Evolutionary conservation across 2,888 invertebrate species (phyloP), one percentile per base, ranked within the genome.

Genomic region (Xiphydria camelus): DNA sequence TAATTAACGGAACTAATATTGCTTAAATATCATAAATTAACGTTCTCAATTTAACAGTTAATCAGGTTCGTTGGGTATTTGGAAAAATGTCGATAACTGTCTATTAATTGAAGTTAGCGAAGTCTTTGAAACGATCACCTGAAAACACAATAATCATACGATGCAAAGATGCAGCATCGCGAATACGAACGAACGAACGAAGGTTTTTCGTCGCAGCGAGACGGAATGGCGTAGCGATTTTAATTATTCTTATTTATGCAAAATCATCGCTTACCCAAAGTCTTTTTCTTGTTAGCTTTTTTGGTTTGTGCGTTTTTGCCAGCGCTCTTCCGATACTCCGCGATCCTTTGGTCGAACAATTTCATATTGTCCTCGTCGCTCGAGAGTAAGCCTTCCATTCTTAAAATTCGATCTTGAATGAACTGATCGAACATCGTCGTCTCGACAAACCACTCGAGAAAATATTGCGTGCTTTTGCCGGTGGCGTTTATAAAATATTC

Each of bases 381-480:
- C 29, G 49, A 42, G 19, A 62, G 58, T 20, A 75, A 41, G 14
- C 69, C 50, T 47, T 57, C 55, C 23, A 51, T 32, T 20, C 47
- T 46, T 10, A 40, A 50, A 49, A 59, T 55, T 40, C 48, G 64
- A 47, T 80, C 79, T 55, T 85, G 82, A 40, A 86, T 79, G 72
- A 88, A 91, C 37, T 86, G 82, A 50, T 85, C 83, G 73, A 92
- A 92, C 89, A 92, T 90, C 1, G 90, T 87, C 0, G 91, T 91
- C 68, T 92, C 90, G 0, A 87, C 84, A 75, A 93, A 92, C 91
- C 91, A 92, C 56, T 90, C 88, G 1, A 92, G 77, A 73, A 92
- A 91, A 59, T 85, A 83, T 53, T 85, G 83, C 23, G 85, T 80
- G 35, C 84, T 83, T n/a, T n/a, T n/a, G n/a, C n/a, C n/a, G n/a